Base-by-base conservation (phyloP, 1,140 invertebrate species). In the Cydia splendana region DNA sequence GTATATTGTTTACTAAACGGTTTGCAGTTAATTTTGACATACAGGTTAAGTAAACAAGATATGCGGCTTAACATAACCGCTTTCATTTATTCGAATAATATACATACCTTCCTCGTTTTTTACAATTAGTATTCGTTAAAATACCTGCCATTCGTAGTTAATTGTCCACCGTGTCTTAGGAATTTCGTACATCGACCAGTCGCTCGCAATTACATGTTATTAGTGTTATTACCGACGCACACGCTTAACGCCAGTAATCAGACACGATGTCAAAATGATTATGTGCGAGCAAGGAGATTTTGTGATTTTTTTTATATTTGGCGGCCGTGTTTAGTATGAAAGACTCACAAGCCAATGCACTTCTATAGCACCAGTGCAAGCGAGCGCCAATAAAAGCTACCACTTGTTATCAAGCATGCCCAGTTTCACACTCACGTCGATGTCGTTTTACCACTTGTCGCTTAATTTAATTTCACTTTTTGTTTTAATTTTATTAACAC, bases 401-500 rank as follows among this genome's bases (percentile, higher is more conserved):
- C 20, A 38, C 77, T 77, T 85, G 87, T 89, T 82, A 88, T 87
- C 87, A 87, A 83, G 80, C 88, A 90, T 91, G 87, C 75, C 85
- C 82, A 86, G 82, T 28, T 78, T 69, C 77, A 28, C 76, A 53
- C 57, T 77, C 81, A 82, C 81, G 81, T 78, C 80, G 69, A 77
- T 83, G 80, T 84, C 76, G 71, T 78, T 76, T 80, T 78, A 79
- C 77, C 82, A 81, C 81, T 78, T 76, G 74, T 78, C 75, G 83
- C 84, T 91, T 85, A 82, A 81, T 86, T 88, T 89, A 84, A 86
- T 87, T 88, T 85, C 84, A 85, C 84, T 86, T 88, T 84, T 86
- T 88, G 67, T 87, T 94, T 94, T 94, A 86, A 92, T 92, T 94
- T 94, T 93, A 93, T 94, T 94, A 94, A 94, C 93, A 94, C 89